Evolutionary conservation across 1,140 invertebrate genomes (phyloP).

Genomic region (Ditylenchus dipsaci): DNA sequence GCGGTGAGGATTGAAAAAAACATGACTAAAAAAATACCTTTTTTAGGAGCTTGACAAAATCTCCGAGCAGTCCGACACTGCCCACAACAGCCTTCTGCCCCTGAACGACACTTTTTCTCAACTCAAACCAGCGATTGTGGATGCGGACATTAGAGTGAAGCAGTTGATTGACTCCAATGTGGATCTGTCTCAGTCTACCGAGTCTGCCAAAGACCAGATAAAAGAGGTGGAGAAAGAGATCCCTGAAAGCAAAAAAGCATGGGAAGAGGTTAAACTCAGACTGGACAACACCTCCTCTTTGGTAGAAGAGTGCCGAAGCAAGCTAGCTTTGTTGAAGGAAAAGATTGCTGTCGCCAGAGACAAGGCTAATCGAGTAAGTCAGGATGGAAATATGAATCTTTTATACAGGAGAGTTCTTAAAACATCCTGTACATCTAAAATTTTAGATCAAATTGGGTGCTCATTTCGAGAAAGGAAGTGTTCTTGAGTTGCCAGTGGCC

Average conservation of each 20-base stretch:
- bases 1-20: not conserved
- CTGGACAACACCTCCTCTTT: conserved; percentile 10
- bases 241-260: conserved; percentile 7
- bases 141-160: conserved; percentile 12
- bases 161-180: conserved; percentile 22
- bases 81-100: conserved; percentile 15
- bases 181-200: conserved; percentile 1
- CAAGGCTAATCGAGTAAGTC: conserved; percentile 65
- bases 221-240: conserved; percentile 20
- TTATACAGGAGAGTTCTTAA: too few species aligned
- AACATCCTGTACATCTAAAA: not conserved
- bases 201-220: conserved; percentile 29
- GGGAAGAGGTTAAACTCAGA: conserved; percentile 15
- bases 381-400: too few species aligned
- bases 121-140: not conserved
- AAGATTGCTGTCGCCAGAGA: conserved; percentile 76
- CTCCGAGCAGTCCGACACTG: not conserved
- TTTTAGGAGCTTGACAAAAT: conserved; percentile 18
- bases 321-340: conserved; percentile 62
- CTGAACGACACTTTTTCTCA: conserved; percentile 19
- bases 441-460: conserved; percentile 71
- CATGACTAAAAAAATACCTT: not conserved
- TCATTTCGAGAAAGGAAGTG: conserved; percentile 73
- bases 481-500: conserved; percentile 78
- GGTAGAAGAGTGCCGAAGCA: conserved; percentile 25